Percentiles rank a stretch among this genome's conserved stretches.
phyloP scores from a whole-genome alignment of 2,888 invertebrate species.

The Mythimna lalbum region DNA sequence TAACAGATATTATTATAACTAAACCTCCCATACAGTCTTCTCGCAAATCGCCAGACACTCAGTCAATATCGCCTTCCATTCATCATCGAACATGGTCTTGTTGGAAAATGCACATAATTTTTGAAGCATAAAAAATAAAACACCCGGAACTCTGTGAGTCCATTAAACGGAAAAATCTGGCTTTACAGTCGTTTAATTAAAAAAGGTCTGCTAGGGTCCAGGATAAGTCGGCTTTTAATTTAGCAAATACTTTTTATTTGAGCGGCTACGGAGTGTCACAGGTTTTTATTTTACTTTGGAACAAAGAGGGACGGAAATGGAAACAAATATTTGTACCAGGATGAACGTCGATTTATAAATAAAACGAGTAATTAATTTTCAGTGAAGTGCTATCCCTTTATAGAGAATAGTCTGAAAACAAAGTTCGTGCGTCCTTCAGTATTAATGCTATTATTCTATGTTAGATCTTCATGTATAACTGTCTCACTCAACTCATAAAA shows the following conservation, averaged over 20 bases:
- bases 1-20: too few relatives aligned
- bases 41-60: too few relatives aligned
- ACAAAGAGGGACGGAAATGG: neutral
- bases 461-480: too few relatives aligned
- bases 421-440: too few relatives aligned
- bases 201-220: conserved; percentile 32
- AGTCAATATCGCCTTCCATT: too few relatives aligned
- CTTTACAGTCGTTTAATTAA: conserved; percentile 26
- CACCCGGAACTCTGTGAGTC: neutral
- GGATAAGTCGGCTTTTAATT: conserved; percentile 38
- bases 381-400: neutral
- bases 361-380: neutral
- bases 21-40: too few relatives aligned
- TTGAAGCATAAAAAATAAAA: neutral
- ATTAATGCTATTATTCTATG: too few relatives aligned
- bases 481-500: too few relatives aligned
- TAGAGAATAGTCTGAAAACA: too few relatives aligned
- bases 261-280: conserved; percentile 2
- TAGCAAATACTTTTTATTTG: conserved; percentile 26
- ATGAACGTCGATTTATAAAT: neutral
- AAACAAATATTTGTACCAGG: conserved; percentile 34
- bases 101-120: neutral
- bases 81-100: neutral
- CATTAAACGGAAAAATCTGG: conserved; percentile 4
- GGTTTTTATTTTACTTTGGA: conserved; percentile 6